Base-by-base conservation (phyloP, 1,140 invertebrate species). In the Formica selysi region DNA sequence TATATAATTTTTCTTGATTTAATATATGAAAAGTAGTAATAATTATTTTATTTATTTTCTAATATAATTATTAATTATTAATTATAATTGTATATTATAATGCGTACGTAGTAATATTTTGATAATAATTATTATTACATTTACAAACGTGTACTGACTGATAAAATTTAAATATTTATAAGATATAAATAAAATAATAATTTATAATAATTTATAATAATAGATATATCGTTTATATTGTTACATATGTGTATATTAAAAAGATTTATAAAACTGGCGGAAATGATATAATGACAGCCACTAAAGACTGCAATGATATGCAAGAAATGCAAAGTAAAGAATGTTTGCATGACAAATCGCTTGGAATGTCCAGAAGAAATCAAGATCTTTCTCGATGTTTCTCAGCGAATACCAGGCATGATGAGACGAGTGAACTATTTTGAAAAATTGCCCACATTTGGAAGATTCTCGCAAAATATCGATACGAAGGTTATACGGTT, bases 361-460 rank as follows among this genome's bases (percentile, higher is more conserved):
- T 19, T 80, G 32, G 48, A 68, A 80, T 68, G 48, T 54, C 64
- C 3, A 44, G 38, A 41, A 54, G 44, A 57, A 70, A 54, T 22
- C n/a, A 70, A 80, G 76, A 68, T 80, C n/a, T 80, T 68, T 57
- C 32, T 68, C 32, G 7, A 38, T 16, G 11, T 68, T 19, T 68
- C 13, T 67, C 13, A 6, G 11, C 6, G 7, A 13, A 80, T 70
- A 41, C 36, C 48, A 26, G 10, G 10, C 5, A 22, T 41, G 22
- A 68, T 22, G 5, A 2, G n/a, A 51, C 32, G 5, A 70, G 22
- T 5, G 0, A 80, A 80, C 16, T 70, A 57, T 41, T 59, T 54
- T 59, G 36, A 16, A 80, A 70, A 16, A 59, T 70, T 22, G 16
- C 22, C 6, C 64, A 13, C 8, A 26, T 41, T 51, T 51, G 16